Evolutionary conservation across 2,888 invertebrate species (phyloP), one percentile per base, ranked within the genome.

Genomic region (Parascotia fuliginaria): DNA sequence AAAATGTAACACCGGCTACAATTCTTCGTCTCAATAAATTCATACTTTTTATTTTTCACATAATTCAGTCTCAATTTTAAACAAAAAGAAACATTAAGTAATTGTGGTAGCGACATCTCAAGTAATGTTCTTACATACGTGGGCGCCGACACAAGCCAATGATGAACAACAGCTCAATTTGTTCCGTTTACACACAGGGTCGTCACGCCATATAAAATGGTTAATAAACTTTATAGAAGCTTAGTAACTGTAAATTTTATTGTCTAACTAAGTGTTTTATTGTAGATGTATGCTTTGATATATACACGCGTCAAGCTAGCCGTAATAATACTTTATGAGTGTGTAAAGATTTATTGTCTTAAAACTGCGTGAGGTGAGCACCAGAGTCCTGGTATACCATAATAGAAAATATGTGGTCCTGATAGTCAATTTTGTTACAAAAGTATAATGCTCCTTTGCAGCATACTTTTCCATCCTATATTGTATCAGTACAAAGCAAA

Each of bases 111-210:
- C 66, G 50, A 63, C 64, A 60, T 46, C 48, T 52, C 42, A 42
- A 46, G 50, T 63, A 56, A 60, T 63, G 42, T 63, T 62, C 46
- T 50, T 52, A 48, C 46, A 45, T 72, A 77, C 75, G 79, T 79
- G 75, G 82, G 82, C 75, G 78, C 75, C 63, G 55, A 55, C 50
- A 48, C 44, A 42, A 39, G 24, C 28, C 43, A 42, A 68, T 77
- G 75, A 77, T 76, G 75, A 77, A 75, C 77, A 71, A 83, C 80
- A 69, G 70, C 82, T 85, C 80, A 84, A 86, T 87, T 82, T 81
- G 70, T 73, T 70, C 61, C 72, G 51, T 73, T 66, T 60, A 56
- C 55, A 47, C 47, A 32, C 65, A 83, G 80, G 83, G 83, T 45
- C 81, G 68, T 9, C 70, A 54, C 47, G 13, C 14, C 15, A 33